Conservation (phyloP, 2,113 vertebrate species). For the Numenius arquata region DNA sequence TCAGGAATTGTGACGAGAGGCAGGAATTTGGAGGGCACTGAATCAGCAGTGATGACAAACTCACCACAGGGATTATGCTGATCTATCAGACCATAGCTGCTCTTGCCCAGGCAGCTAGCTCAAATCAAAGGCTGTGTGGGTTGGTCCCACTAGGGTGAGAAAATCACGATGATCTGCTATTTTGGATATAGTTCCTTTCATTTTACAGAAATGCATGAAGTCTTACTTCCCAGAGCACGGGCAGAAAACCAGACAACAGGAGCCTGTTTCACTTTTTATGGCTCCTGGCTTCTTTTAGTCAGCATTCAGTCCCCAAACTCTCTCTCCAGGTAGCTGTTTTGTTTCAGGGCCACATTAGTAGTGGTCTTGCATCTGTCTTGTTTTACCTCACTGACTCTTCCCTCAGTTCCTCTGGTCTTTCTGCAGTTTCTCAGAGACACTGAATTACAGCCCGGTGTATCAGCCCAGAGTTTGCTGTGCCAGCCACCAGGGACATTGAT, state of each 20-base stretch:
- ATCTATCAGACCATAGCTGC: not conserved
- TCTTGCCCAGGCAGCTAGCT: not conserved
- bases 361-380: conserved; percentile 20
- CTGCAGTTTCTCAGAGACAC: conserved; percentile 26
- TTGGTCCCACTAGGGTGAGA: not conserved
- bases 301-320: conserved; percentile 2
- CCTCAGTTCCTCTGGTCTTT: not conserved
- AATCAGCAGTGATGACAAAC: not conserved
- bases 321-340: conserved; percentile 52
- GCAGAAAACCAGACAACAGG: conserved; percentile 9
- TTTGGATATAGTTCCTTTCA: not conserved
- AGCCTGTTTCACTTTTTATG: conserved; percentile 27
- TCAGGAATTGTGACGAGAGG: not conserved
- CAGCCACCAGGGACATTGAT: not conserved
- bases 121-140: not conserved
- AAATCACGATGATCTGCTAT: not conserved
- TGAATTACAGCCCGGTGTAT: not conserved
- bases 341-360: conserved; percentile 30
- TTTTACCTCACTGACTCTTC: conserved; percentile 45
- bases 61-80: not conserved
- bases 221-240: not conserved
- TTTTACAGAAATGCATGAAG: not conserved
- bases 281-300: conserved; percentile 27
- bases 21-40: not conserved
- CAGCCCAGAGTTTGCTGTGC: not conserved